Base-by-base conservation (phyloP, 2,888 invertebrate species). In the Isoperla grammatica region DNA sequence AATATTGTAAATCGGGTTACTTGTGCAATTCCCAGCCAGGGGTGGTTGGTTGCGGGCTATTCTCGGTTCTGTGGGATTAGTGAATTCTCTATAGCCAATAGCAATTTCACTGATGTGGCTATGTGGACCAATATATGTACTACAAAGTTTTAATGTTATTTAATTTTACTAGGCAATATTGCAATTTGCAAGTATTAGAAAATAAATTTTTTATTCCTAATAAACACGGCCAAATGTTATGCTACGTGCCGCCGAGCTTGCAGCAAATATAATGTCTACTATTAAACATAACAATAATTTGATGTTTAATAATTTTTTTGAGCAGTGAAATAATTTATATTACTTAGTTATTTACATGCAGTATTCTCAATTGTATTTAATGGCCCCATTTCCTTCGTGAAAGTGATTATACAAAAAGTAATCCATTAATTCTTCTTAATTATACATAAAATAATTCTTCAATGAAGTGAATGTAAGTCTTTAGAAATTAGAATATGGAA, bases 11-110 rank as follows among this genome's bases (percentile, higher is more conserved):
- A 83, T 87, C 86, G 87, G 87, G 87, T 86, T 86, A 82, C 81
- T 85, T 86, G 87, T 87, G 87, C 87, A 87, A 87, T 87, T 56
- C 20, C 45, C 56, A 56, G 23, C 56, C 45, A 43, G 45, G 56
- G 19, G n/a, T 13, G 48, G 57, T 57, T 57, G 57, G 57, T 45
- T 57, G 20, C 20, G 15, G 57, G 43, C 13, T 56, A 56, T 46
- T 46, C 39, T 46, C 48, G 45, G 37, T 29, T 46, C 15, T 17
- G 57, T 45, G 46, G 39, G 37, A 57, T 48, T 46, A 57, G 57
- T 57, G 48, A 57, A 46, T 48, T 57, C 42, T 46, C 46, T 56
- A 42, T 53, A 53, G 53, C 53, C 53, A 53, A 53, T 53, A 29
- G 29, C 29, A 29, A 29, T 29, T 4, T 29, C 29, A 29, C 8